Evolutionary conservation across 2,113 vertebrate genomes (phyloP).

Genomic region (Coracopsis vasa): DNA sequence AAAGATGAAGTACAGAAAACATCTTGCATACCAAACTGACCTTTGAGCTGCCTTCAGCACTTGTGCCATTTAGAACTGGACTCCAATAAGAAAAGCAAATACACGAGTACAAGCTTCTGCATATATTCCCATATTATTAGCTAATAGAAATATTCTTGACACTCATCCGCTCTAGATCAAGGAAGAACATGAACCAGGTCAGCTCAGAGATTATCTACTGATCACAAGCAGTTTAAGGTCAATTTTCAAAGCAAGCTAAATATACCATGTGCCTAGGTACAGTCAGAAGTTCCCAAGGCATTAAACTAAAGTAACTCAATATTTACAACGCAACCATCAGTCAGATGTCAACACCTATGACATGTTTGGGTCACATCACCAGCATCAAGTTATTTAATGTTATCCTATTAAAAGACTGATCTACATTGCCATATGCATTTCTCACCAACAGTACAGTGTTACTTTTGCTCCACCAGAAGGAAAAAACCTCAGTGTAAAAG

Average conservation of each 20-base stretch:
- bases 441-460: neutral
- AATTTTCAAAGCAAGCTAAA: neutral
- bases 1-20: neutral
- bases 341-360: neutral
- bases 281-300: neutral
- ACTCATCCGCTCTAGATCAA: neutral
- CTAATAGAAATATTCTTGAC: neutral
- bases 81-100: neutral
- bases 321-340: neutral
- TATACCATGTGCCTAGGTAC: neutral
- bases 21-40: neutral
- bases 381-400: neutral
- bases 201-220: neutral
- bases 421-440: neutral
- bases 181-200: neutral
- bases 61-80: neutral
- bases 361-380: neutral
- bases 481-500: neutral
- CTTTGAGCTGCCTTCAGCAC: neutral
- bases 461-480: neutral
- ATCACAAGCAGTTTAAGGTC: neutral
- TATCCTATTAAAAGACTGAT: neutral
- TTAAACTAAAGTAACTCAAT: neutral
- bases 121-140: neutral
- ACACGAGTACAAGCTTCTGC: fast-evolving